Conservation (phyloP, 1,140 invertebrate species). For the Drosophila sturtevanti region DNA sequence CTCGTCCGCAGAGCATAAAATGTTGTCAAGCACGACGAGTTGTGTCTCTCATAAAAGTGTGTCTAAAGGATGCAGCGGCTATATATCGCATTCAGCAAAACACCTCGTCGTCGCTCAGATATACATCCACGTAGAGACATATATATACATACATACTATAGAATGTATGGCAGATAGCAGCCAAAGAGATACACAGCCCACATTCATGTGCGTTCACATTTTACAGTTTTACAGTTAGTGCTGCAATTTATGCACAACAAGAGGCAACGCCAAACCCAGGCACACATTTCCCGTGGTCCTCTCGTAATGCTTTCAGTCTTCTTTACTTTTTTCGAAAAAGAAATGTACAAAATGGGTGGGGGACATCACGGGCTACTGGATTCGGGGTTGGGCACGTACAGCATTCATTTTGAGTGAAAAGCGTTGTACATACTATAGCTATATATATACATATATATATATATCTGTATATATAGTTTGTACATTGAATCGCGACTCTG, state of each 20-base stretch:
- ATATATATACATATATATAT: neutral
- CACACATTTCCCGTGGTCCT: conserved; percentile 4
- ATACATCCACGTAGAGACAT: conserved; percentile 39
- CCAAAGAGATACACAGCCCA: conserved; percentile 2
- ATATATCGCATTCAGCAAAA: conserved; percentile 61
- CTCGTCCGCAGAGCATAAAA: conserved; percentile 47
- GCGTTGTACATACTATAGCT: conserved; percentile 19
- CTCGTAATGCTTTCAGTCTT: conserved; percentile 5
- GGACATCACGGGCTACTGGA: neutral
- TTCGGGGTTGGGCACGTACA: neutral
- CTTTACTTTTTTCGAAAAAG: neutral
- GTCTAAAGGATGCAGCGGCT: conserved; percentile 49
- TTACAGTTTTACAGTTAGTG: conserved; percentile 68
- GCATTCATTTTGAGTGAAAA: conserved; percentile 69
- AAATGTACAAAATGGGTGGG: neutral
- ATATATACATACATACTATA: conserved; percentile 3
- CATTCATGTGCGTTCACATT: conserved; percentile 64
- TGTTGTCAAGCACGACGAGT: conserved; percentile 63
- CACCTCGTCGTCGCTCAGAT: conserved; percentile 42
- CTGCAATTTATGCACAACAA: conserved; percentile 73
- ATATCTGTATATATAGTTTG: conserved; percentile 59
- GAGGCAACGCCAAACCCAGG: conserved; percentile 26
- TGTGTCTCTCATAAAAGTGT: conserved; percentile 69
- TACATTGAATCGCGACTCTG: conserved; percentile 59
- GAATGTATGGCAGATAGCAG: conserved; percentile 6